Base-by-base conservation (phyloP, 2,113 vertebrate species). In the Crotalus tigris region DNA sequence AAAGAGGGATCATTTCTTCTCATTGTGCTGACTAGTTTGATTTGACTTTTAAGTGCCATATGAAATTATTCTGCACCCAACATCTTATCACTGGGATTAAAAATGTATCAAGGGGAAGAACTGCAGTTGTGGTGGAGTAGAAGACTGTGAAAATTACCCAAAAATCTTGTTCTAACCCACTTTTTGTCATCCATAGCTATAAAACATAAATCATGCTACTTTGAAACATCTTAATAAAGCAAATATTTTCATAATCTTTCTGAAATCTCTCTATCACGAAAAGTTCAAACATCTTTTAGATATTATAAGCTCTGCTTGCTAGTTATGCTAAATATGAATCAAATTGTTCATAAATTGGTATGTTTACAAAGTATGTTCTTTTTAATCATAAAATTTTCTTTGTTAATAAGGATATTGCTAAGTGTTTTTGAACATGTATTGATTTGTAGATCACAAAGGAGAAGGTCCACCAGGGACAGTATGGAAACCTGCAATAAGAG, bases 251-350 rank as follows among this genome's bases (percentile, higher is more conserved):
- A 94, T 94, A 92, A 96, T 94, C 90, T 55, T 55, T 92, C 57
- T 0, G 3, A 95, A 92, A 94, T 94, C 85, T 94, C 94, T 95
- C 94, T 94, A 94, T 96, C 94, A 93, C 93, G 49, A 91, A 94
- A 95, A 96, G 94, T 96, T 96, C 94, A 93, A 94, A 94, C 96
- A 96, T 97, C 95, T 96, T 96, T 91, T 94, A 94, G 85, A 93
- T 95, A 92, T 97, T 96, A 96, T 0, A 15, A 93, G 87, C 94
- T 85, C 54, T 96, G 91, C 88, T 86, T 96, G 85, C 58, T 95
- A 89, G 91, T 95, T 75, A 94, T 95, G 95, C 93, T 95, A 97
- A 95, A 89, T 29, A 54, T 24, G 91, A 88, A 94, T 91, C 90
- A 94, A 92, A 94, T 1, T 93, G 93, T 95, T 95, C 93, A 92